Conservation (phyloP, 2,888 invertebrate species). For the Conus canariensis region DNA sequence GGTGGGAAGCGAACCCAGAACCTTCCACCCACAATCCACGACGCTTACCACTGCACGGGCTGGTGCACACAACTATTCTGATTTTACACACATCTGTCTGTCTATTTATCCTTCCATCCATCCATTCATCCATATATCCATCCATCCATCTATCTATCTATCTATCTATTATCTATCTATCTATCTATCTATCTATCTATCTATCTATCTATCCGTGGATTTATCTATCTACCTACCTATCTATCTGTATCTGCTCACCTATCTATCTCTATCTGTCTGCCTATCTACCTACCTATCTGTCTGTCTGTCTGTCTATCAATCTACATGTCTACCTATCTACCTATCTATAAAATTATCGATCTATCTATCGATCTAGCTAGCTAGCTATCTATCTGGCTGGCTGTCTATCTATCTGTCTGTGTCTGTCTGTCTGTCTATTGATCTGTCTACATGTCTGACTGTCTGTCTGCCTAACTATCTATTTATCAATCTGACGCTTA, state of each 20-base stretch:
- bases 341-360: neutral
- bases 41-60: no score
- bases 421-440: neutral
- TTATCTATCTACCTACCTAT: neutral
- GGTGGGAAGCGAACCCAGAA: no score
- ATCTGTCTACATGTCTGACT: neutral
- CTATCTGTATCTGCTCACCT: no score
- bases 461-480: neutral
- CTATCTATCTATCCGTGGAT: neutral
- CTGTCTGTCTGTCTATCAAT: neutral
- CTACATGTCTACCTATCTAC: neutral
- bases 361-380: neutral
- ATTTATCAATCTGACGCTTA: neutral
- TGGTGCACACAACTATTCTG: no score
- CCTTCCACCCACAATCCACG: no score
- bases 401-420: neutral
- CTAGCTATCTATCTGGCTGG: neutral
- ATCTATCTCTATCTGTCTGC: no score
- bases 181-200: neutral
- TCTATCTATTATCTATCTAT: neutral
- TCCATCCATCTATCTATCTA: neutral
- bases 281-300: neutral
- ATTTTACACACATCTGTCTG: neutral
- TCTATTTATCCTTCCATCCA: neutral
- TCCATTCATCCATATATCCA: neutral